A percentile compares a stretch with the other conserved stretches of the same genome.
Conservation (phyloP, 2,888 invertebrate species). For the Minunthozetes semirufus region DNA sequence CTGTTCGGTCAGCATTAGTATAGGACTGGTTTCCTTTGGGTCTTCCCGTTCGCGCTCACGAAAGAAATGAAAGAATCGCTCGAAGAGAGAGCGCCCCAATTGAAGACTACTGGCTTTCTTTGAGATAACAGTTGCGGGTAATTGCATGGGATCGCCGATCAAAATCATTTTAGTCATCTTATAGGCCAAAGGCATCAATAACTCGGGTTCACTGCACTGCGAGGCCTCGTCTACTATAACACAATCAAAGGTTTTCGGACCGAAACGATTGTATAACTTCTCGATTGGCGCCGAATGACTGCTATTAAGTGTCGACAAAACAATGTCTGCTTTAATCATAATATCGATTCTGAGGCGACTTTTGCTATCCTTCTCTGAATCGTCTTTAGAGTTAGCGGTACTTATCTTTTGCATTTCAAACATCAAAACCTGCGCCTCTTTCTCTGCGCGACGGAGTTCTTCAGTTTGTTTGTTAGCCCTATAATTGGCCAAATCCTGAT, state of each 20-base stretch:
- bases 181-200: slow-evolving; percentile 68
- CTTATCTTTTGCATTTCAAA: background rate
- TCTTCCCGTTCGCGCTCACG: slow-evolving; percentile 44
- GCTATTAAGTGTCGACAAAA: slow-evolving; percentile 64
- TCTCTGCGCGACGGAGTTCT: background rate
- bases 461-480: background rate
- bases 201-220: slow-evolving; percentile 75
- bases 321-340: slow-evolving; percentile 57
- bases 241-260: slow-evolving; percentile 46
- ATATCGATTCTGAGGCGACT: slow-evolving; percentile 35
- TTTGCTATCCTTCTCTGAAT: background rate
- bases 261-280: slow-evolving; percentile 37
- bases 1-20: slow-evolving; percentile 54
- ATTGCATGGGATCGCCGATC: slow-evolving; percentile 78
- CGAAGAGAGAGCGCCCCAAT: slow-evolving; percentile 41
- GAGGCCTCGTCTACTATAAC: slow-evolving; percentile 83
- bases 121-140: slow-evolving; percentile 71
- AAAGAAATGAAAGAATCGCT: slow-evolving; percentile 53
- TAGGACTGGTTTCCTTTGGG: slow-evolving; percentile 41
- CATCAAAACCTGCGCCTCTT: background rate
- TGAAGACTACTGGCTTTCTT: slow-evolving; percentile 52
- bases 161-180: slow-evolving; percentile 64
- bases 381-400: background rate
- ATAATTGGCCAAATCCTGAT: slow-evolving; percentile 20
- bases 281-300: slow-evolving; percentile 44